These are phyloP conservation scores for Conchocele bisecta DNA, from an alignment of 2,888 invertebrate species.

Conservation along the genomic window DNA sequence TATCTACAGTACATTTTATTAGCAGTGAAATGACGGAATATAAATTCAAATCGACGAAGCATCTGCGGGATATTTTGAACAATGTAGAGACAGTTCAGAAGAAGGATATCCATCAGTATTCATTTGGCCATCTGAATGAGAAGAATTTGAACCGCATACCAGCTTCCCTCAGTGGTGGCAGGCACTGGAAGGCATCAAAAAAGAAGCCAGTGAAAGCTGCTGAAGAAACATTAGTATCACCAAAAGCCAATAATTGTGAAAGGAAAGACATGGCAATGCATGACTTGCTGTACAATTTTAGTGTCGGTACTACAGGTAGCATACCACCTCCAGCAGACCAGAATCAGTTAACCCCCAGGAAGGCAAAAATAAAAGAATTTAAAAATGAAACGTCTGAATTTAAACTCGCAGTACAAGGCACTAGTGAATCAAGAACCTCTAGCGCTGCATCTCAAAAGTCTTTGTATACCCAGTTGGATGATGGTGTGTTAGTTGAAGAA, in stretches of 20 bases:
- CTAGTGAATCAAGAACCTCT: constrained; percentile 25
- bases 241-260: constrained; percentile 2
- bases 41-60: constrained; percentile 72
- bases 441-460: constrained; percentile 61
- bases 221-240: constrained; percentile 2
- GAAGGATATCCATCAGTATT: constrained; percentile 75
- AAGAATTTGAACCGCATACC: constrained; percentile 64
- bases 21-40: constrained; percentile 72
- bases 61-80: constrained; percentile 74
- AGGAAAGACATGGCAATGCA: constrained; percentile 63
- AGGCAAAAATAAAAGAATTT: constrained; percentile 45
- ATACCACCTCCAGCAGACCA: constrained; percentile 57
- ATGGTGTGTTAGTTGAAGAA: constrained; percentile 76
- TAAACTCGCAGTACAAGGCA: constrained; percentile 6
- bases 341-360: constrained; percentile 33
- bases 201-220: constrained; percentile 34
- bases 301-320: constrained; percentile 75
- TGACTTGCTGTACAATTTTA: constrained; percentile 75
- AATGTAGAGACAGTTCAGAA: constrained; percentile 74
- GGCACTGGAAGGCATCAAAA: constrained; percentile 66
- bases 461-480: constrained; percentile 70
- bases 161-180: constrained; percentile 40
- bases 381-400: constrained; percentile 26
- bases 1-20: too few species aligned
- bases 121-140: constrained; percentile 80